Conservation (phyloP, 2,797 vertebrate species). For the Lutjanus campechanus region DNA sequence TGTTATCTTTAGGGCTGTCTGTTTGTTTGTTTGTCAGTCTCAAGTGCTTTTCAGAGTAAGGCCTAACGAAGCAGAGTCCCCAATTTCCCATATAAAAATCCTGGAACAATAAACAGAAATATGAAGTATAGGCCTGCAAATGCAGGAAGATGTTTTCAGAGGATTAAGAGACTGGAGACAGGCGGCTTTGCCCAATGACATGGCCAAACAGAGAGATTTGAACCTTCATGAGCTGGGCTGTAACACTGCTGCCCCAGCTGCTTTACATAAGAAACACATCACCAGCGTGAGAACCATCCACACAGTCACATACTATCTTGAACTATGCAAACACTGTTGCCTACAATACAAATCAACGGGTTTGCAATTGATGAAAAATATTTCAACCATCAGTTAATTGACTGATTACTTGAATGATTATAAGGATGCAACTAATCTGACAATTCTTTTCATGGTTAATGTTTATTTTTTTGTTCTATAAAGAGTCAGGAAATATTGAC, state of each 20-base stretch:
- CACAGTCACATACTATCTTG: conserved; percentile 24
- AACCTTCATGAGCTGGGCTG: conserved; percentile 57
- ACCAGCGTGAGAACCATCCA: conserved; percentile 68
- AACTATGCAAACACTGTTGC: conserved; percentile 13
- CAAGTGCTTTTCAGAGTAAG: conserved; percentile 67
- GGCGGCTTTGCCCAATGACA: conserved; percentile 70
- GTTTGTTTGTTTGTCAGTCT: conserved; percentile 84
- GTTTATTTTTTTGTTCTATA: too few relatives aligned
- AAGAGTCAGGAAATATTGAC: not conserved
- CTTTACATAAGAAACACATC: conserved; percentile 48
- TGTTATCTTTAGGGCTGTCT: conserved; percentile 75
- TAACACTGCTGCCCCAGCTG: conserved; percentile 38
- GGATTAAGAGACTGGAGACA: conserved; percentile 79
- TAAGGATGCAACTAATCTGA: not conserved
- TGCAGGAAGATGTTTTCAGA: conserved; percentile 76
- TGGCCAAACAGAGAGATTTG: conserved; percentile 63
- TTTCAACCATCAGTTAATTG: not conserved
- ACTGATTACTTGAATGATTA: not conserved
- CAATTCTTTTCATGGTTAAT: too few relatives aligned
- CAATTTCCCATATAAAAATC: conserved; percentile 78
- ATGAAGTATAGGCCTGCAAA: conserved; percentile 65
- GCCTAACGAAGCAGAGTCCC: conserved; percentile 66
- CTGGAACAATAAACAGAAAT: conserved; percentile 81
- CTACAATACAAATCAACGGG: conserved; percentile 9
- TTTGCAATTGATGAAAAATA: not conserved